phyloP scores from a whole-genome alignment of 1,140 invertebrate genomes.

The Nebria ingens region DNA sequence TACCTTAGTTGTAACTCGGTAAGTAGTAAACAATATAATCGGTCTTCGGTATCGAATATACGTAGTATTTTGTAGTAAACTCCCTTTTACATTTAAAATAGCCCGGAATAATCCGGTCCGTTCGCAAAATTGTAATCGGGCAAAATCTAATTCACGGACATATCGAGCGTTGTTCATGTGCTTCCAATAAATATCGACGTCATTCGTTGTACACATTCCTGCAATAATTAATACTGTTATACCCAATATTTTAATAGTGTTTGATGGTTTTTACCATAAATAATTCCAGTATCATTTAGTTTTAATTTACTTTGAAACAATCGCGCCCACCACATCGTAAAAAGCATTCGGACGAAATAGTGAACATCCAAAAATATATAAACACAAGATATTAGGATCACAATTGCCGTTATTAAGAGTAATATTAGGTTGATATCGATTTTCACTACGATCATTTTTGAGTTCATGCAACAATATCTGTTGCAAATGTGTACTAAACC shows the following conservation, averaged over 20 bases:
- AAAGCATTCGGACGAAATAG: constrained; percentile 54
- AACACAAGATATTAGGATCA: constrained; percentile 34
- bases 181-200: constrained; percentile 63
- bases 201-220: constrained; percentile 72
- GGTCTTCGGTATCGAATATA: constrained; percentile 67
- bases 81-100: constrained; percentile 47
- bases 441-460: constrained; percentile 10
- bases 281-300: constrained; percentile 50
- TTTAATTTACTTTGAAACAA: constrained; percentile 54
- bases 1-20: constrained; percentile 64
- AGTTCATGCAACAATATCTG: no score
- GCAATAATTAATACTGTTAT: constrained; percentile 7
- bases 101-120: constrained; percentile 53
- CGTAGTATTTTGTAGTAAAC: constrained; percentile 59
- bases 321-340: constrained; percentile 47
- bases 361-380: constrained; percentile 66
- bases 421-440: constrained; percentile 15
- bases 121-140: constrained; percentile 66
- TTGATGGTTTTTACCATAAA: constrained; percentile 51
- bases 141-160: constrained; percentile 72
- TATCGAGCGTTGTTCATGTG: constrained; percentile 86
- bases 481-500: no score
- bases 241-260: neutral
- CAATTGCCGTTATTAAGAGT: neutral
- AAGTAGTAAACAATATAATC: constrained; percentile 60